These are phyloP conservation scores for Leptonema lineaticorne DNA, from an alignment of 1,140 invertebrate genomes.

Conservation along the genomic window DNA sequence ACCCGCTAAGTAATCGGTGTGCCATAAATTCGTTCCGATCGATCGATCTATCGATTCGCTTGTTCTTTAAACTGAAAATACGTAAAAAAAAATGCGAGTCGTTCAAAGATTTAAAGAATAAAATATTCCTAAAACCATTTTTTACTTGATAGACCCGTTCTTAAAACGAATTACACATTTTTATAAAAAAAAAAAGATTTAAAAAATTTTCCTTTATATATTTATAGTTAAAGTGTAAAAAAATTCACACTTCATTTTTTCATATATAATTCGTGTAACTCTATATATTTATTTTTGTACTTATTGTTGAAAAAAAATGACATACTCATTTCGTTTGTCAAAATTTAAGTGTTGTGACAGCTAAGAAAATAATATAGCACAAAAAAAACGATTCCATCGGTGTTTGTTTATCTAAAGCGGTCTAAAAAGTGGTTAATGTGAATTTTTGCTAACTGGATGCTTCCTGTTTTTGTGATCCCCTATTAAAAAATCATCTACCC, in stretches of 20 bases:
- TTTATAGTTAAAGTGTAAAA: too few species aligned
- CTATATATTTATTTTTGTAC: too few species aligned
- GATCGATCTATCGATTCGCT: neutral
- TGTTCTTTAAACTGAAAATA: neutral
- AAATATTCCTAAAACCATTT: too few species aligned
- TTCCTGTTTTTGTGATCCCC: conserved; percentile 31
- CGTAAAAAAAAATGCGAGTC: too few species aligned
- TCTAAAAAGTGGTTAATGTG: conserved; percentile 19
- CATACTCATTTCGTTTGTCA: conserved; percentile 12
- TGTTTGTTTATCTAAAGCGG: neutral
- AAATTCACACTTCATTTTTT: too few species aligned
- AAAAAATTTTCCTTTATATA: too few species aligned
- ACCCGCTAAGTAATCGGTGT: conserved; percentile 15
- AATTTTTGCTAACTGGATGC: conserved; percentile 35
- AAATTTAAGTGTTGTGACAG: conserved; percentile 6
- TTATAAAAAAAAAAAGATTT: too few species aligned
- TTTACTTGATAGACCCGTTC: too few species aligned
- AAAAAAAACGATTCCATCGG: conserved; percentile 7
- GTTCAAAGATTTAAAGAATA: too few species aligned
- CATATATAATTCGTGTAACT: too few species aligned
- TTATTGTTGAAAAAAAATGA: too few species aligned
- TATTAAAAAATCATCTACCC: conserved; percentile 40
- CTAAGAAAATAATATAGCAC: neutral
- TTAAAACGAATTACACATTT: too few species aligned
- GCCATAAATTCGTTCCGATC: conserved; percentile 26